These are phyloP conservation scores for Selene dorsalis DNA, from an alignment of 2,797 vertebrate species.

Conservation along the genomic window DNA sequence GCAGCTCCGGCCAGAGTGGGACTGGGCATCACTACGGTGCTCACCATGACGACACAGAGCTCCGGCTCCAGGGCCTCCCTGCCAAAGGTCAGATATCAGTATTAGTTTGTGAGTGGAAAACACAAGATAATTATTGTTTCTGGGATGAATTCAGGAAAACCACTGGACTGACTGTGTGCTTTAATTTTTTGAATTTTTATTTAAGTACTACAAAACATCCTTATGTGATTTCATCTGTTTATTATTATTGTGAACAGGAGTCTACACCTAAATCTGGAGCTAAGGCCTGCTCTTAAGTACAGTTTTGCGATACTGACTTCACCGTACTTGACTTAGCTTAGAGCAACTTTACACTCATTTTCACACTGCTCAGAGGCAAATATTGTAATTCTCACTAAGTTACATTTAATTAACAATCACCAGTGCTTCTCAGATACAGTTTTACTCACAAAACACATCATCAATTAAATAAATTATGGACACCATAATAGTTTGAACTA, in stretches of 20 bases:
- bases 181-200: background rate
- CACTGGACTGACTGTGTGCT: background rate
- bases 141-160: background rate
- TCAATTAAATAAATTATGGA: too few species aligned
- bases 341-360: too few species aligned
- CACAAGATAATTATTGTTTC: background rate
- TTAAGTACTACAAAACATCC: background rate
- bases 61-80: conserved; percentile 94
- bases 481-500: too few species aligned
- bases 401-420: too few species aligned
- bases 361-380: too few species aligned
- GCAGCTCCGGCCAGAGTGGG: conserved; percentile 93
- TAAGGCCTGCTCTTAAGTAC: too few species aligned
- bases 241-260: background rate
- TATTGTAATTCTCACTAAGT: too few species aligned
- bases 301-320: too few species aligned
- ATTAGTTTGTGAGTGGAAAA: conserved; percentile 4
- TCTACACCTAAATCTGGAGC: too few species aligned
- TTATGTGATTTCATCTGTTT: background rate
- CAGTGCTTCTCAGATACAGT: too few species aligned
- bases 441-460: too few species aligned
- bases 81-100: conserved; percentile 90
- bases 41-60: conserved; percentile 98
- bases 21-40: conserved; percentile 95
- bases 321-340: too few species aligned